Conservation (phyloP, 37 sponge, comb jelly and placozoan genomes). For the Ephydatia muelleri region DNA sequence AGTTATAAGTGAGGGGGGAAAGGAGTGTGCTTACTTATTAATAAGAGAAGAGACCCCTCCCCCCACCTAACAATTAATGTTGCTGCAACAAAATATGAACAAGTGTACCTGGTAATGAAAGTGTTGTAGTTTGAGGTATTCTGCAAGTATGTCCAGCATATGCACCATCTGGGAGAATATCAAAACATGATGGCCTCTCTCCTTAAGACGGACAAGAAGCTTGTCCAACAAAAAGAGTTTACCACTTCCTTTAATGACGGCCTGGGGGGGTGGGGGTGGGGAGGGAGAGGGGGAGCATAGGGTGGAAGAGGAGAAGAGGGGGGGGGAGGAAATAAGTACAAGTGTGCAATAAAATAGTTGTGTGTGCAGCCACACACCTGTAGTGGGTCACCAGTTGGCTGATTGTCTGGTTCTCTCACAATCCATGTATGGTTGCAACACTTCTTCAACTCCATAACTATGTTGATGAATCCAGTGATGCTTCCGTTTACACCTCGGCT, state of each 20-base stretch:
- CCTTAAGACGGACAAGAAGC: conserved; percentile 82
- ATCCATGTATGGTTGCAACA: conserved; percentile 96
- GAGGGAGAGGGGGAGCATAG: neutral
- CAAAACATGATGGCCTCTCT: conserved; percentile 89
- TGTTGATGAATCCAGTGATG: conserved; percentile 88
- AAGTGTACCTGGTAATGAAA: conserved; percentile 77
- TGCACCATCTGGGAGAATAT: conserved; percentile 99
- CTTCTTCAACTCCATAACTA: conserved; percentile 99
- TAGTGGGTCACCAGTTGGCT: conserved; percentile 31
- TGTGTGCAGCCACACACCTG: conserved; percentile 45
- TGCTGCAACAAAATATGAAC: too few species aligned
- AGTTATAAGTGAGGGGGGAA: too few species aligned
- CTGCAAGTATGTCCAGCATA: too few species aligned
- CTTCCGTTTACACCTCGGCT: conserved; percentile 89
- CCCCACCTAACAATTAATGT: neutral
- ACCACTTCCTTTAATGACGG: conserved; percentile 88
- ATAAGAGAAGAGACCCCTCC: too few species aligned
- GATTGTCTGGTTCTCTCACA: conserved; percentile 61
- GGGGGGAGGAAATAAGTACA: neutral
- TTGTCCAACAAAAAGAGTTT: conserved; percentile 99
- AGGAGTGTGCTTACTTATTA: too few species aligned
- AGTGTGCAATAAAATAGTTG: neutral
- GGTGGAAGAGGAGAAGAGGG: conserved; percentile 7
- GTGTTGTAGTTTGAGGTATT: conserved; percentile 86
- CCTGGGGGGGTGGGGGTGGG: conserved; percentile 16